phyloP scores from a whole-genome alignment of 2,888 invertebrate genomes.

The Brachyptera risi region DNA sequence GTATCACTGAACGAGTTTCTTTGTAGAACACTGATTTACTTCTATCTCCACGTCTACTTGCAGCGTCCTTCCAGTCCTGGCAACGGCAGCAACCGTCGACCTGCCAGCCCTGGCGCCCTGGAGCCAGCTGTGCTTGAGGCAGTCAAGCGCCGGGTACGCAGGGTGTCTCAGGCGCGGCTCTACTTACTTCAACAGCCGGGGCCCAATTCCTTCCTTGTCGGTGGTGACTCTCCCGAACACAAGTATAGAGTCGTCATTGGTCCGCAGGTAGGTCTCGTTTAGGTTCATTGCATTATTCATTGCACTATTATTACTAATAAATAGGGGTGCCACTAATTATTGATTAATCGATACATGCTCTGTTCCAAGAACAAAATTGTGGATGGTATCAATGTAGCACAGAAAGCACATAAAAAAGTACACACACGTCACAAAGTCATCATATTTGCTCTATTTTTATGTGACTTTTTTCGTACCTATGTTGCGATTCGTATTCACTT shows the following conservation, averaged over 20 bases:
- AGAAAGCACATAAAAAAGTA: too few species aligned
- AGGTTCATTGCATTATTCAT: too few species aligned
- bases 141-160: constrained; percentile 33
- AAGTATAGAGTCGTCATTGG: constrained; percentile 48
- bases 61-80: constrained; percentile 27
- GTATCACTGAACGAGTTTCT: too few species aligned
- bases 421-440: too few species aligned
- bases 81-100: constrained; percentile 21
- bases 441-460: too few species aligned
- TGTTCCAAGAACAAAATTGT: too few species aligned
- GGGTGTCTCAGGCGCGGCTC: constrained; percentile 43
- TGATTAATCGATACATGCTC: too few species aligned
- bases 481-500: too few species aligned
- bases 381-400: too few species aligned
- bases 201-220: constrained; percentile 46
- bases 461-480: too few species aligned
- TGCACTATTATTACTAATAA: too few species aligned
- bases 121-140: constrained; percentile 34
- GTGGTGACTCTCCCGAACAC: constrained; percentile 45
- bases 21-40: background rate
- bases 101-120: constrained; percentile 29
- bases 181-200: constrained; percentile 47
- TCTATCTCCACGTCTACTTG: background rate
- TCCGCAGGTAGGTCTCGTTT: constrained; percentile 46
- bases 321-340: too few species aligned